Base-by-base conservation (phyloP, 1,140 invertebrate genomes). In the Apis laboriosa region DNA sequence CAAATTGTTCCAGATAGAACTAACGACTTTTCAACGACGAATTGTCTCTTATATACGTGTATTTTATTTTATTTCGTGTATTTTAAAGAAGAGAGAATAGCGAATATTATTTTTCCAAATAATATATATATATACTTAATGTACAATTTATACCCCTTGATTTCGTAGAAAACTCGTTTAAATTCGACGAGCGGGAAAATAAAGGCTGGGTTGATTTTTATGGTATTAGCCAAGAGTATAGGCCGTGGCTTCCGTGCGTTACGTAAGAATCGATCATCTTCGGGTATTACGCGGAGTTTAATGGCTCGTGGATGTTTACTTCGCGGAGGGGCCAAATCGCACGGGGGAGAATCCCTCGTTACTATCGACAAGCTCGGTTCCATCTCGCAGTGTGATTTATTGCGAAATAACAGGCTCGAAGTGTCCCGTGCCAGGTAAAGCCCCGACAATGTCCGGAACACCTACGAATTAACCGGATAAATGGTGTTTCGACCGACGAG, bases 331-430 rank as follows among this genome's bases (percentile, higher is more conserved):
- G 43, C 11, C 34, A 68, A 82, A 66, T 78, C 43, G 83, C 72
- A 51, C 63, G 24, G 63, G 83, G 56, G 55, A 43, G 76, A 79
- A 60, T 75, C 80, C 56, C 74, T 87, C 77, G 86, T 84, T 87
- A 84, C 82, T 84, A 87, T 87, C 77, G 85, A 84, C 73, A 75
- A 73, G 77, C 60, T 64, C 66, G 68, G 70, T 84, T 77, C 76
- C 83, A 86, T 85, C 78, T 86, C 61, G 60, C 55, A 64, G 74
- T 71, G 84, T 91, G 91, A 92, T 92, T 92, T 91, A 92, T 90
- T 86, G 80, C 87, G 74, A 89, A 92, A 89, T 90, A 92, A 92
- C 89, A 88, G 88, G 89, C 88, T 78, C 67, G 74, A 87, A 87
- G 78, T 91, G 83, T 84, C 80, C 75, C 76, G 77, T 80, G 84